Percentiles rank a stretch among this genome's conserved stretches.
Evolutionary conservation across 2,113 vertebrate genomes (phyloP).

Genomic region (Neofelis nebulosa): DNA sequence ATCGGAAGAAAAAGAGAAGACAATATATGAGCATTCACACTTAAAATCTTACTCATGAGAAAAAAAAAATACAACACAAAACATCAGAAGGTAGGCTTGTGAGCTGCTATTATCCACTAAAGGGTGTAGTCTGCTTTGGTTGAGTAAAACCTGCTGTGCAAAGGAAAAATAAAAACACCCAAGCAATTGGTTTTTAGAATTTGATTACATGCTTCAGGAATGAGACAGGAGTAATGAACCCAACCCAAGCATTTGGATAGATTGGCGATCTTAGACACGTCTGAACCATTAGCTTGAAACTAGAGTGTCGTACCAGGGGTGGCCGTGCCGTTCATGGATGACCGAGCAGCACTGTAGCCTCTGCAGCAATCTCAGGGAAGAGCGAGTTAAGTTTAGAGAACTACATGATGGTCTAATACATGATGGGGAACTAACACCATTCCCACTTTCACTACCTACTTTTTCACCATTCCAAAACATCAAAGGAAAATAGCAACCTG

Average conservation of each 20-base stretch:
- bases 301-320: constrained; percentile 56
- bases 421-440: constrained; percentile 34
- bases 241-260: constrained; percentile 79
- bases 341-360: constrained; percentile 39
- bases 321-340: constrained; percentile 75
- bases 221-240: constrained; percentile 66
- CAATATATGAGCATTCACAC: background rate
- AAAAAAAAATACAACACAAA: background rate
- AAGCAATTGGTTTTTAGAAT: constrained; percentile 74
- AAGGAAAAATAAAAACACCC: constrained; percentile 67
- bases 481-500: background rate
- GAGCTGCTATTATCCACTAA: background rate
- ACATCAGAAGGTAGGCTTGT: background rate
- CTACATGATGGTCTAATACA: constrained; percentile 51
- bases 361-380: background rate
- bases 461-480: background rate
- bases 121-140: constrained; percentile 21
- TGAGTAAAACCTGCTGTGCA: constrained; percentile 59
- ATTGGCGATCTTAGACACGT: constrained; percentile 67
- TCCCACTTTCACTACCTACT: constrained; percentile 21
- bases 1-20: background rate
- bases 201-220: constrained; percentile 80
- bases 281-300: constrained; percentile 75
- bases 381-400: constrained; percentile 38
- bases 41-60: background rate